phyloP scores from a whole-genome alignment of 2,797 vertebrate genomes.

The Sarcophilus harrisii region DNA sequence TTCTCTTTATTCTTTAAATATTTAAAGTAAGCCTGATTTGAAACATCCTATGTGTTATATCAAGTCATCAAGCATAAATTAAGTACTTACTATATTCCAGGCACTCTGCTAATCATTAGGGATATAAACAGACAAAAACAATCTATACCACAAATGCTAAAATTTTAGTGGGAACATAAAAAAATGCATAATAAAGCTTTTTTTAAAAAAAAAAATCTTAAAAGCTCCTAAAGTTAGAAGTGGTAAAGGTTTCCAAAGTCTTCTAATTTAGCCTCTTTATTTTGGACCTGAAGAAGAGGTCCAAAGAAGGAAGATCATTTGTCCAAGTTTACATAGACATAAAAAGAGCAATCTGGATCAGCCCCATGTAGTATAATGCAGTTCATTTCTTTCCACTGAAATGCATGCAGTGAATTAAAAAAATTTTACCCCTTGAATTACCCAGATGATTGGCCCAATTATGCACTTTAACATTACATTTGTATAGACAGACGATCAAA shows the following conservation, averaged over 20 bases:
- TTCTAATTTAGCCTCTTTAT: neutral
- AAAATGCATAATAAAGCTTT: neutral
- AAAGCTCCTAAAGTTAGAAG: neutral
- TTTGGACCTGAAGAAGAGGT: neutral
- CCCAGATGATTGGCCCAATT: conserved; percentile 3
- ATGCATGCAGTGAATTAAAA: neutral
- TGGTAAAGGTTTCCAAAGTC: neutral
- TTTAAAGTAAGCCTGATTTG: conserved; percentile 6
- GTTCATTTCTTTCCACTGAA: neutral
- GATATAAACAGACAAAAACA: neutral
- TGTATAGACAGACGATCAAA: neutral
- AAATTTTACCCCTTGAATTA: conserved; percentile 26
- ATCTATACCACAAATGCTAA: conserved; percentile 8
- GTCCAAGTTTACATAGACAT: neutral
- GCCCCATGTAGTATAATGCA: neutral
- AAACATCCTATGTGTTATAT: neutral
- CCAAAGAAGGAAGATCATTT: neutral
- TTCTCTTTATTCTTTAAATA: neutral
- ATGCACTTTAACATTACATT: neutral
- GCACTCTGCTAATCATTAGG: neutral
- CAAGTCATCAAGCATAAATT: neutral
- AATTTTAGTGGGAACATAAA: neutral
- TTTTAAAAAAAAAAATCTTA: neutral
- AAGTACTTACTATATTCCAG: neutral
- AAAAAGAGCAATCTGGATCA: neutral